Conservation (phyloP, 2,113 vertebrate genomes). For the Ahaetulla prasina region DNA sequence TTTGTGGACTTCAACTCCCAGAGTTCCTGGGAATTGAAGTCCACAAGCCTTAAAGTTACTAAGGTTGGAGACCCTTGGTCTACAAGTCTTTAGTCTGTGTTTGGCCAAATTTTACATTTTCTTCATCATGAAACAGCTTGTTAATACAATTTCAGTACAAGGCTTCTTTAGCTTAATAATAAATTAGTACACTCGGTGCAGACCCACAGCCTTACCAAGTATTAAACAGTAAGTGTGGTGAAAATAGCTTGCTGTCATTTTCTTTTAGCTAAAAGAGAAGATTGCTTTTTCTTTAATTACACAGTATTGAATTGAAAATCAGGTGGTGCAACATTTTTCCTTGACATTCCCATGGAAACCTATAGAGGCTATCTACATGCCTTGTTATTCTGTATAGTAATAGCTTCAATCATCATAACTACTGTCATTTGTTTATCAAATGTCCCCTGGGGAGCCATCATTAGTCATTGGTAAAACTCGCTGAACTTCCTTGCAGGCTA, state of each 20-base stretch:
- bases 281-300: constrained; percentile 38
- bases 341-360: constrained; percentile 30
- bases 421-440: constrained; percentile 37
- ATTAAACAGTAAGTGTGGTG: constrained; percentile 7
- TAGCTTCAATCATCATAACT: constrained; percentile 27
- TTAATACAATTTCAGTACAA: neutral
- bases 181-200: neutral
- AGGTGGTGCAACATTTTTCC: neutral
- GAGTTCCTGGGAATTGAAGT: no score
- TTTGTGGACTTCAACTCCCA: no score
- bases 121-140: neutral
- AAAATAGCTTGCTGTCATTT: constrained; percentile 30
- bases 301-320: constrained; percentile 17
- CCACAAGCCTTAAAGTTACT: no score
- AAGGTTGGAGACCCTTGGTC: no score
- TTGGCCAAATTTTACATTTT: neutral
- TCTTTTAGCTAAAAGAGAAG: constrained; percentile 16
- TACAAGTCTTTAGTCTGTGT: neutral
- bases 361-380: constrained; percentile 25
- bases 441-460: constrained; percentile 34
- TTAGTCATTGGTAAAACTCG: neutral
- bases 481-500: neutral
- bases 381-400: constrained; percentile 17
- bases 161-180: neutral
- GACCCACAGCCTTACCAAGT: neutral